Evolutionary conservation across 2,797 vertebrate species (phyloP).

Genomic region (Darevskia nairensis): DNA sequence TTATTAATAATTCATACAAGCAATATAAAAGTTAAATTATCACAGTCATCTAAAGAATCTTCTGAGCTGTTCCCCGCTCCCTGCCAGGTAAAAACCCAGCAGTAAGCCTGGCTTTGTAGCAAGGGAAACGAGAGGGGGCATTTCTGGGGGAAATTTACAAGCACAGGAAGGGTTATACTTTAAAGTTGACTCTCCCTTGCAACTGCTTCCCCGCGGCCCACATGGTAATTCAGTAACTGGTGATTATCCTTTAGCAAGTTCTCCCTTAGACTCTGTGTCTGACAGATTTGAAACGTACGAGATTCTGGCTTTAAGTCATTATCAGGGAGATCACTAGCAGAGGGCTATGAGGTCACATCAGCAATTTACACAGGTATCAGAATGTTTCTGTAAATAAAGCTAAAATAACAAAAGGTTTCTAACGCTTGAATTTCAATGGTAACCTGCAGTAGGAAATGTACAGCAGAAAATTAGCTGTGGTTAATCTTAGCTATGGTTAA

Average conservation of each 20-base stretch:
- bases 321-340: background rate
- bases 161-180: background rate
- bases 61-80: no score
- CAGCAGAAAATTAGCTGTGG: no score
- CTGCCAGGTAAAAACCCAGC: no score
- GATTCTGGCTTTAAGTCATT: background rate
- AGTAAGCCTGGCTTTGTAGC: background rate
- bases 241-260: background rate
- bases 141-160: background rate
- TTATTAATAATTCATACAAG: no score
- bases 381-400: background rate
- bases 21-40: no score
- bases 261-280: background rate
- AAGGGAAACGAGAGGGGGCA: background rate
- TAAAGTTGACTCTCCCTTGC: background rate
- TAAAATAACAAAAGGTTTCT: slow-evolving; percentile 48
- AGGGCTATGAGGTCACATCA: background rate
- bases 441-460: slow-evolving; percentile 51
- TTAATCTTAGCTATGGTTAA: background rate
- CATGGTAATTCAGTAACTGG: no score
- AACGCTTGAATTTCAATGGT: slow-evolving; percentile 48
- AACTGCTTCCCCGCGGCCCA: background rate
- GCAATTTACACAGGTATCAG: background rate
- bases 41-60: no score
- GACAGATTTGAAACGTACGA: background rate